Percentiles rank a stretch among this genome's conserved stretches.
phyloP scores from a whole-genome alignment of 2,113 vertebrate species.

The Lycocorax pyrrhopterus region DNA sequence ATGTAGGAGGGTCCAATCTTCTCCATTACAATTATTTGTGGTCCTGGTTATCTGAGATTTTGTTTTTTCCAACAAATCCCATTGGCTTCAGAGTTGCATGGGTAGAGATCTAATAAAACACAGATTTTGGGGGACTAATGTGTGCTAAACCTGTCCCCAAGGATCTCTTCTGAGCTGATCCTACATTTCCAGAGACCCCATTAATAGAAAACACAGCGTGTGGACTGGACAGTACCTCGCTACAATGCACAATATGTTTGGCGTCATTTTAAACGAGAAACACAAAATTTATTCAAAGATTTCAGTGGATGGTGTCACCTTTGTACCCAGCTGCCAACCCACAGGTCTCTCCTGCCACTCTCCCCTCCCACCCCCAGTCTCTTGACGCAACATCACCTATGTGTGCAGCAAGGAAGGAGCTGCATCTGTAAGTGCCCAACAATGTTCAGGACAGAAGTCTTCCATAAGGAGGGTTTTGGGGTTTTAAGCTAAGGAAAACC shows the following conservation, averaged over 20 bases:
- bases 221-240: background rate
- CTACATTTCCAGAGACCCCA: background rate
- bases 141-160: background rate
- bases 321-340: background rate
- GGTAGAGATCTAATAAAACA: background rate
- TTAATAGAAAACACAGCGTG: rapidly evolving
- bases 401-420: background rate
- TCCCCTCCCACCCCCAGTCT: background rate
- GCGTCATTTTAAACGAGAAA: background rate
- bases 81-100: background rate
- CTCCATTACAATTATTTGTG: background rate
- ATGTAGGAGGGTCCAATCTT: background rate
- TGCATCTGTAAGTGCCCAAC: background rate
- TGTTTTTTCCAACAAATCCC: background rate
- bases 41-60: background rate
- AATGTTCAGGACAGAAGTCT: background rate
- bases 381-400: background rate
- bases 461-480: background rate
- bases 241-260: background rate
- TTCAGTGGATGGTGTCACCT: background rate
- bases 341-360: background rate
- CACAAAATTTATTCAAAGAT: background rate
- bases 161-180: background rate
- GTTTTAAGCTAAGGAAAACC: background rate
- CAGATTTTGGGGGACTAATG: background rate